Evolutionary conservation across 2,888 invertebrate genomes (phyloP), one percentile per base, ranked within the genome.

Genomic region (Conistra vaccinii): DNA sequence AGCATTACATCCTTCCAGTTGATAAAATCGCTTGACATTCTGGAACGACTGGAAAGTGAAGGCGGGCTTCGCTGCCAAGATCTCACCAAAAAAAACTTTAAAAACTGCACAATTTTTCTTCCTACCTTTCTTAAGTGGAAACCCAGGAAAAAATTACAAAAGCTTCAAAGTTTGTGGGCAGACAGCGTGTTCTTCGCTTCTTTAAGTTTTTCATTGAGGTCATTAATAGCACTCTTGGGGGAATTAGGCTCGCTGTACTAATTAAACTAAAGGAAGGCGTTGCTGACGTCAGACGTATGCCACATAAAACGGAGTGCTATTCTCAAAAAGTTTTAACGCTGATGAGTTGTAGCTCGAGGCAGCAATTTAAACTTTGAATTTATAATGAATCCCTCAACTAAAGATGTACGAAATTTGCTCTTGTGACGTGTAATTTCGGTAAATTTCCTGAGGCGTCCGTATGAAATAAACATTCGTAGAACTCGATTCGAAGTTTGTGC

Each of bases 311-410:
- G 77, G 87, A 85, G 85, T 88, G 89, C 85, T 88, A 88, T 90
- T 90, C 88, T 81, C 84, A 77, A 77, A 91, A 94, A 94, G 90
- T 94, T 94, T 93, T 94, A 94, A 94, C 91, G 91, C 88, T 94
- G 94, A 95, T 95, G 93, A 94, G 94, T 91, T 92, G 91, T 92
- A 91, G 92, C 93, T 92, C 83, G 84, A 89, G 90, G 92, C 92
- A 89, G 91, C 92, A 94, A 93, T 95, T 94, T 92, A 91, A 94
- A 94, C 93, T 94, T 93, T 91, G 92, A 92, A 93, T 93, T 93
- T 91, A 94, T 93, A 93, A 93, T 91, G 91, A 94, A 93, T 93
- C 91, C 90, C 89, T 90, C 89, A 89, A 91, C 91, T 90, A 90
- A 91, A 90, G 91, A 92, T 91, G 91, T 91, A 91, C 89, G 90